Evolutionary conservation across 2,113 vertebrate species (phyloP).

Genomic region (Bothrops jararaca): DNA sequence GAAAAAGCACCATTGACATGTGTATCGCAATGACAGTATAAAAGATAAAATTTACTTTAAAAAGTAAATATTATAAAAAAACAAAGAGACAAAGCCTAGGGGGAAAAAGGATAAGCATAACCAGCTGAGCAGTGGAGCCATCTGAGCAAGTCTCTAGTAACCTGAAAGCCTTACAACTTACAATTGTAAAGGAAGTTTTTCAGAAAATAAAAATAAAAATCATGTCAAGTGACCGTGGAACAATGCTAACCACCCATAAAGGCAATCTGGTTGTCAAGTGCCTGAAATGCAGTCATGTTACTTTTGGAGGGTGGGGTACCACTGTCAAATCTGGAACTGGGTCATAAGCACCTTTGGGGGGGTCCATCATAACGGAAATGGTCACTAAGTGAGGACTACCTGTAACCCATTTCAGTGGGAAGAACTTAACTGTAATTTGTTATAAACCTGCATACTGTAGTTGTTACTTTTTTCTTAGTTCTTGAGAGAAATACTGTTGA

Average conservation of each 20-base stretch:
- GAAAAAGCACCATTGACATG: not conserved
- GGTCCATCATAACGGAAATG: not conserved
- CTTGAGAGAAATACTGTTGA: not conserved
- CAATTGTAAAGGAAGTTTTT: not conserved
- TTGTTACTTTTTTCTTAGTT: not conserved
- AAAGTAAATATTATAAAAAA: not conserved
- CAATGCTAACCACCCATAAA: not conserved
- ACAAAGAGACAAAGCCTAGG: not conserved
- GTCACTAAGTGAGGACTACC: not conserved
- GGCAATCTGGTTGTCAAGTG: not conserved
- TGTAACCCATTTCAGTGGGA: not conserved
- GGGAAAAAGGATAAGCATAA: not conserved
- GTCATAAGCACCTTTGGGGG: not conserved
- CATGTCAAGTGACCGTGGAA: not conserved
- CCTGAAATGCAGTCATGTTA: not conserved
- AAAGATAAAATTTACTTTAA: not conserved
- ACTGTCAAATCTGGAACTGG: not conserved
- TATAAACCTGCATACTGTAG: not conserved
- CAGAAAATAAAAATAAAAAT: not conserved
- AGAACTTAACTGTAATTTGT: not conserved
- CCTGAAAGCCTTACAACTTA: not conserved
- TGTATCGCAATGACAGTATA: not conserved
- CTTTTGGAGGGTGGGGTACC: not conserved
- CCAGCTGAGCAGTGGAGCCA: not conserved
- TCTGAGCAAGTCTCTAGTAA: not conserved